Conservation (phyloP, 2,888 invertebrate species). For the Romanomermis culicivorax region DNA sequence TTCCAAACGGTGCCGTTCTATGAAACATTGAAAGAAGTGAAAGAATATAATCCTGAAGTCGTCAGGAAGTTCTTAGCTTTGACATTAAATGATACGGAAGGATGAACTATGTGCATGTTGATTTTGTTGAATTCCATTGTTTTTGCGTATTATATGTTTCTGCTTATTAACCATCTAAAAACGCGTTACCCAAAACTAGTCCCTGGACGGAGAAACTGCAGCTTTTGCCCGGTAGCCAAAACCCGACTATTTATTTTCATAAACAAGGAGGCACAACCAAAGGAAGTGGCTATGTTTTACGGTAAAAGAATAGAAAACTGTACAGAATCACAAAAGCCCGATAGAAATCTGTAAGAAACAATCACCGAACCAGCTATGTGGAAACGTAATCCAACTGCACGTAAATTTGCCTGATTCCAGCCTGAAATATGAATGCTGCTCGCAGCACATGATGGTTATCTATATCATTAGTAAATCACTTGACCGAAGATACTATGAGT, state of each 20-base stretch:
- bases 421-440: slow-evolving; percentile 31
- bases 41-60: slow-evolving; percentile 54
- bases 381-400: slow-evolving; percentile 78
- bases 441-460: background rate
- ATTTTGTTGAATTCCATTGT: no score
- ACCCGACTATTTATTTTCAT: no score
- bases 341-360: background rate
- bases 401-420: slow-evolving; percentile 69
- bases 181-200: no score
- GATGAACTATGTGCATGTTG: no score
- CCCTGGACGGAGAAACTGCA: no score
- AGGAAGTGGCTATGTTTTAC: background rate
- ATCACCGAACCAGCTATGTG: slow-evolving; percentile 33
- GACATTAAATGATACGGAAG: background rate
- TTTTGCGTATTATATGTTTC: no score
- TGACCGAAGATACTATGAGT: slow-evolving; percentile 82
- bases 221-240: no score
- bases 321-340: background rate
- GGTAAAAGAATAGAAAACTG: background rate
- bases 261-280: no score
- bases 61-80: slow-evolving; percentile 55
- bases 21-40: slow-evolving; percentile 42
- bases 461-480: slow-evolving; percentile 21
- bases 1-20: slow-evolving; percentile 36
- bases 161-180: no score